These are phyloP conservation scores for Armadillidium nasatum DNA, from an alignment of 1,140 invertebrate species.

Conservation along the genomic window DNA sequence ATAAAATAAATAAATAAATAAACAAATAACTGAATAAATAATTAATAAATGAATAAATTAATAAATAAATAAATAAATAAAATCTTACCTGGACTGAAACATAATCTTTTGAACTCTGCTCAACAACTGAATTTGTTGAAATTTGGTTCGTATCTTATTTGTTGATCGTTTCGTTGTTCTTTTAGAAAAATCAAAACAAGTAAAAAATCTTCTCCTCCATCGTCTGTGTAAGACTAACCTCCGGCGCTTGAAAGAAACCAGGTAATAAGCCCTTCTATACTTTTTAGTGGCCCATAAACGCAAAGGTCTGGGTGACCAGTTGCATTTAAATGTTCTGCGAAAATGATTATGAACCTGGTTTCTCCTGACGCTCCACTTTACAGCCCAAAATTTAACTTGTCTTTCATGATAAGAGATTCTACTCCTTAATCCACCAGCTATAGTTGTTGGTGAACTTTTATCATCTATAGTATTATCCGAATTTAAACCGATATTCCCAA, in stretches of 20 bases:
- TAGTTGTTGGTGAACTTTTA: no score
- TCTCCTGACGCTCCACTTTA: background rate
- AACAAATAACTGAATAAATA: no score
- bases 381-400: constrained; percentile 1
- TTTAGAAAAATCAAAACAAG: background rate
- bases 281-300: background rate
- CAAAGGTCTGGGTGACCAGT: background rate
- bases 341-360: background rate
- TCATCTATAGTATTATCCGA: no score
- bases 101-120: background rate
- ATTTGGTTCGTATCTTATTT: background rate
- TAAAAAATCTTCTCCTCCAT: background rate
- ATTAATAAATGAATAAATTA: no score
- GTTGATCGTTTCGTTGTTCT: background rate
- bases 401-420: background rate
- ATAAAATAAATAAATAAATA: no score
- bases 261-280: background rate
- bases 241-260: background rate
- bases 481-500: no score
- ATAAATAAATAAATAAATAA: no score
- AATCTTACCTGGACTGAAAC: background rate
- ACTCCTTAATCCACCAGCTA: no score
- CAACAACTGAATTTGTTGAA: background rate
- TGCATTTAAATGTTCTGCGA: background rate
- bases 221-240: background rate